A percentile compares a stretch with the other conserved stretches of the same genome.
phyloP scores from a whole-genome alignment of 2,797 vertebrate species.

The Lagorchestes hirsutus region DNA sequence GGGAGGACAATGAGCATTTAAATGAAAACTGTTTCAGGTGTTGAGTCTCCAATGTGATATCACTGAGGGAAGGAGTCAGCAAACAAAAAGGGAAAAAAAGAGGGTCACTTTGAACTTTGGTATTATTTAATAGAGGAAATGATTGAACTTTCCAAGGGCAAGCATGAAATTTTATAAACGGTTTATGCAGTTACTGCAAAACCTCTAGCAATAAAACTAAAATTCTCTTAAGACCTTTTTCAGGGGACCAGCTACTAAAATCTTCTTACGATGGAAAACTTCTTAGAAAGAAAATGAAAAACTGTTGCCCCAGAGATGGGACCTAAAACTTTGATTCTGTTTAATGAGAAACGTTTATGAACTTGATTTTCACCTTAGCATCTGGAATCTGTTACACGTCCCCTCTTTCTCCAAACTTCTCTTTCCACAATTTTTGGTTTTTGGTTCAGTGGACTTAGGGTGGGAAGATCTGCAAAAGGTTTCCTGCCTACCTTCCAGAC shows the following conservation, averaged over 20 bases:
- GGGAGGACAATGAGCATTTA: conserved; percentile 40
- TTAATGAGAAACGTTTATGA: conserved; percentile 66
- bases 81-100: conserved; percentile 54
- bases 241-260: conserved; percentile 53
- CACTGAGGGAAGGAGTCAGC: conserved; percentile 21
- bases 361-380: conserved; percentile 49
- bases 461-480: not conserved
- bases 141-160: conserved; percentile 51
- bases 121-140: conserved; percentile 59
- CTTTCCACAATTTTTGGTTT: not conserved
- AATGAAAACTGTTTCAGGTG: conserved; percentile 41
- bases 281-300: conserved; percentile 65
- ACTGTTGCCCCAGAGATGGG: conserved; percentile 15
- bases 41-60: not conserved
- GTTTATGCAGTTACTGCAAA: conserved; percentile 60
- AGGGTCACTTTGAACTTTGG: not conserved
- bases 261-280: conserved; percentile 59
- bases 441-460: not conserved
- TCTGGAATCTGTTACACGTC: conserved; percentile 52
- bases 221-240: conserved; percentile 63
- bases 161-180: conserved; percentile 69
- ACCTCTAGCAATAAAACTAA: conserved; percentile 68
- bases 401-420: not conserved
- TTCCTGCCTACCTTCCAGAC: not conserved
- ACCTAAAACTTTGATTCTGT: conserved; percentile 56